Evolutionary conservation across 2,113 vertebrate species (phyloP).

Genomic region (Deroptyus accipitrinus): DNA sequence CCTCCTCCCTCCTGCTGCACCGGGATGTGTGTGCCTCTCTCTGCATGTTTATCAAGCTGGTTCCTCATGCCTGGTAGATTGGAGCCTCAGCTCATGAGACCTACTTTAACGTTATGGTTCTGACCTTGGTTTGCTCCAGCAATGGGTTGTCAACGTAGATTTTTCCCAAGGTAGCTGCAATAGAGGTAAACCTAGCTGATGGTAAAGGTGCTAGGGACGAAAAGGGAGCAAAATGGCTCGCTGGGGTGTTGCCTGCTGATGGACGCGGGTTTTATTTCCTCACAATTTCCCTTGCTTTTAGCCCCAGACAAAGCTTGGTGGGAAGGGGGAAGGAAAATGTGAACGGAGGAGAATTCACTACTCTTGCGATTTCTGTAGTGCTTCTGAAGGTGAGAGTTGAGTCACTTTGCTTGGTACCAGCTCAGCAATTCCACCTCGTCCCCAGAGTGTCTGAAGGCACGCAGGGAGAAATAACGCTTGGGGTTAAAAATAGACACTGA

Average conservation of each 20-base stretch:
- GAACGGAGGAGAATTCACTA: neutral
- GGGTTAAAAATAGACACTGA: slow-evolving; percentile 60
- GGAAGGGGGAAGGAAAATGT: neutral
- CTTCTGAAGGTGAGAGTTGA: slow-evolving; percentile 45
- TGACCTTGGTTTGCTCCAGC: neutral
- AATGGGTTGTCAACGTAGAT: neutral
- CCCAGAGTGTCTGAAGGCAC: slow-evolving; percentile 21
- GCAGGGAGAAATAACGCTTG: slow-evolving; percentile 35
- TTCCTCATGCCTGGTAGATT: neutral
- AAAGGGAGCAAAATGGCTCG: neutral
- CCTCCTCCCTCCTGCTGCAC: neutral
- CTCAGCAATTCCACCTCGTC: slow-evolving; percentile 48
- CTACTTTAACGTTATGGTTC: neutral
- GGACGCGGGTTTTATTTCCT: neutral
- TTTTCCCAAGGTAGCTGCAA: neutral
- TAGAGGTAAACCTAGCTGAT: neutral
- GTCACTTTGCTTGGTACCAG: slow-evolving; percentile 46
- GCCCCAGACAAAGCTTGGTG: neutral
- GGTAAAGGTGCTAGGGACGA: neutral
- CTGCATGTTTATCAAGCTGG: neutral
- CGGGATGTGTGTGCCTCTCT: neutral
- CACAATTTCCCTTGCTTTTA: neutral
- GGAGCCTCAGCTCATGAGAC: neutral
- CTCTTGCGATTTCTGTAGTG: neutral
- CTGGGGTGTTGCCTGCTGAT: fast-evolving